phyloP scores from a whole-genome alignment of 2,888 invertebrate genomes.

The Philhelius pedissequus region DNA sequence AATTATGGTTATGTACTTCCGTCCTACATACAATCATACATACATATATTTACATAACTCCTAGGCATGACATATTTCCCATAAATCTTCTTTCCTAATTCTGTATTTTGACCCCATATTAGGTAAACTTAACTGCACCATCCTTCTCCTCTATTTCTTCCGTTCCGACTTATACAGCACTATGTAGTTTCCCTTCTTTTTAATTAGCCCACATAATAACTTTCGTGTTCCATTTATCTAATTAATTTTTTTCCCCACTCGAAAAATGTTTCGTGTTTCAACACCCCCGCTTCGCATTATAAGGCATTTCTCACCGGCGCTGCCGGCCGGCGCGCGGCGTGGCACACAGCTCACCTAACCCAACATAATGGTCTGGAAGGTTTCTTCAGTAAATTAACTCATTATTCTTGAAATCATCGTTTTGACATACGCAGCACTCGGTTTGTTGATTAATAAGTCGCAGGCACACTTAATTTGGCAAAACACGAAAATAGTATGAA shows the following conservation, averaged over 20 bases:
- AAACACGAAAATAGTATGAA: constrained; percentile 31
- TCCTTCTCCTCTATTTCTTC: neutral
- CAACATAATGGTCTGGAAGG: no score
- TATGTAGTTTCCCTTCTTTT: constrained; percentile 15
- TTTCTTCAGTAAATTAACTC: constrained; percentile 46
- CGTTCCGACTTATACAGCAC: neutral
- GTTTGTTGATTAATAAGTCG: constrained; percentile 56
- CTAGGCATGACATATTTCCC: neutral
- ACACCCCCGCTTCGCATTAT: neutral
- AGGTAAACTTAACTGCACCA: neutral
- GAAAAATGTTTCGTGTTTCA: neutral
- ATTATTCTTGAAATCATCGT: constrained; percentile 58
- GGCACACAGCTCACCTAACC: no score
- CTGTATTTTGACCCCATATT: neutral
- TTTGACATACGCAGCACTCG: constrained; percentile 32
- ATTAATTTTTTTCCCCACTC: constrained; percentile 53
- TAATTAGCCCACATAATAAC: constrained; percentile 57
- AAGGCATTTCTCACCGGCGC: no score
- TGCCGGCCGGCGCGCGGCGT: no score
- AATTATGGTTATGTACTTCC: no score
- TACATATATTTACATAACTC: no score
- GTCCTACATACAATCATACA: no score
- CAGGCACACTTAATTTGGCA: constrained; percentile 55
- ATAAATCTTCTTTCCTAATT: neutral
- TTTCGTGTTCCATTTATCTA: constrained; percentile 50